These are phyloP conservation scores for Megalops atlanticus DNA, from an alignment of 2,113 vertebrate genomes.

Conservation along the genomic window DNA sequence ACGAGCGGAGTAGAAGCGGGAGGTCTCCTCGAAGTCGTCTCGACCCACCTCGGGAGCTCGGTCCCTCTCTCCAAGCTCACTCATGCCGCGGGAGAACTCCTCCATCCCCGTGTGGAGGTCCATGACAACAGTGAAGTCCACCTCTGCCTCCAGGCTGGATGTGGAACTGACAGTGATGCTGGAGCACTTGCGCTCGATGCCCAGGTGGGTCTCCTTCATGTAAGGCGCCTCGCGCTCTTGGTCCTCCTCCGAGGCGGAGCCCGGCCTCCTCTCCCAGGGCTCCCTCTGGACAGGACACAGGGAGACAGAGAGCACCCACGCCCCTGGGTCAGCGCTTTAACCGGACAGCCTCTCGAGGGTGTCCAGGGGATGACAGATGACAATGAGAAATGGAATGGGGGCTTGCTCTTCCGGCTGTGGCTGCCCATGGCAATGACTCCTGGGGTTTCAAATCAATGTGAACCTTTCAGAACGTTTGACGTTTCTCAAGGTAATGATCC, in stretches of 20 bases:
- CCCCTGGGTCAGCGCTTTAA: neutral
- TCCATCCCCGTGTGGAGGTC: constrained; percentile 85
- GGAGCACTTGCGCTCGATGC: constrained; percentile 93
- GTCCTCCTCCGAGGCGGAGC: constrained; percentile 76
- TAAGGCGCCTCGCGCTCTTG: constrained; percentile 81
- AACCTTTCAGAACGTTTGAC: neutral
- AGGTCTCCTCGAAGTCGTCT: constrained; percentile 75
- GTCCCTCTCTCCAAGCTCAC: constrained; percentile 72
- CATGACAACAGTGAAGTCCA: constrained; percentile 88
- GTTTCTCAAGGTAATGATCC: constrained; percentile 22
- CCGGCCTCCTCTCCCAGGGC: constrained; percentile 57
- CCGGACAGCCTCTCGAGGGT: constrained; percentile 39
- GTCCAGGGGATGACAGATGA: constrained; percentile 40
- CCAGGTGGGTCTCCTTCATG: constrained; percentile 86
- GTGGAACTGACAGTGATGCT: constrained; percentile 96
- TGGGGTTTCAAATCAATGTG: neutral
- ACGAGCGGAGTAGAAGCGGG: constrained; percentile 65
- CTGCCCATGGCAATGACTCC: neutral
- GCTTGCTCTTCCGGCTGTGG: constrained; percentile 21
- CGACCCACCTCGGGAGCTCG: constrained; percentile 83
- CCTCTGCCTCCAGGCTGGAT: constrained; percentile 91
- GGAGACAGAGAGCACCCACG: constrained; percentile 21
- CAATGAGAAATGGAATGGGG: neutral
- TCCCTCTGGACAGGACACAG: constrained; percentile 64
- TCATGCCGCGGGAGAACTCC: constrained; percentile 80